phyloP scores from a whole-genome alignment of 2,113 vertebrate species.

The Neomonachus schauinslandi region DNA sequence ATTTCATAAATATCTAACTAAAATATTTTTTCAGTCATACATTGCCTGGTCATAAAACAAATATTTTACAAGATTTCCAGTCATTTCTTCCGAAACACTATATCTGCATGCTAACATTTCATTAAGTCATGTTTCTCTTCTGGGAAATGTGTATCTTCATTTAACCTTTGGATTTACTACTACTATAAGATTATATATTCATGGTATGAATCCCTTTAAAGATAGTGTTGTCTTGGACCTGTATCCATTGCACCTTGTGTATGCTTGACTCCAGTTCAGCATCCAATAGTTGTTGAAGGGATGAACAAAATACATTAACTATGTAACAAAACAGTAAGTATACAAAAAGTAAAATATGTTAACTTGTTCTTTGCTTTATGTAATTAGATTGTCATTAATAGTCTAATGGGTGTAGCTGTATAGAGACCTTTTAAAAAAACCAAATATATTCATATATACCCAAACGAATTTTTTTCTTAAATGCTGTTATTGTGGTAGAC shows the following conservation, averaged over 20 bases:
- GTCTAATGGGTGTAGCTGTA: neutral
- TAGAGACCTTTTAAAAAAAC: neutral
- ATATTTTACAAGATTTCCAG: conserved; percentile 68
- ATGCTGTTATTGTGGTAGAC: neutral
- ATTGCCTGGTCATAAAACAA: conserved; percentile 54
- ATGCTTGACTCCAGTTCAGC: neutral
- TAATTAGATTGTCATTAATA: conserved; percentile 37
- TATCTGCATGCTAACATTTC: conserved; percentile 27
- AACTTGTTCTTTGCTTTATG: conserved; percentile 50
- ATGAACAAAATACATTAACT: conserved; percentile 41
- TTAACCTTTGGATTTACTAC: conserved; percentile 45
- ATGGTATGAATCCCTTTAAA: conserved; percentile 46
- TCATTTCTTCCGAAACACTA: conserved; percentile 51
- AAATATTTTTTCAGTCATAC: conserved; percentile 69
- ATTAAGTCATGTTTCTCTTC: conserved; percentile 46
- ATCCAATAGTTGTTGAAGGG: conserved; percentile 26
- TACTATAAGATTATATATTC: neutral
- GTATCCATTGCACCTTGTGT: neutral
- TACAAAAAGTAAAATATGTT: conserved; percentile 26
- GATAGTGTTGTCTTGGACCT: neutral
- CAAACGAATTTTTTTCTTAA: conserved; percentile 38
- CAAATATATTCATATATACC: neutral
- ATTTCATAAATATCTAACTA: conserved; percentile 57
- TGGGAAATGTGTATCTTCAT: conserved; percentile 49
- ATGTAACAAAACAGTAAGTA: conserved; percentile 46